Conservation (phyloP, 2,888 invertebrate genomes). For the Leptinotarsa juncta region DNA sequence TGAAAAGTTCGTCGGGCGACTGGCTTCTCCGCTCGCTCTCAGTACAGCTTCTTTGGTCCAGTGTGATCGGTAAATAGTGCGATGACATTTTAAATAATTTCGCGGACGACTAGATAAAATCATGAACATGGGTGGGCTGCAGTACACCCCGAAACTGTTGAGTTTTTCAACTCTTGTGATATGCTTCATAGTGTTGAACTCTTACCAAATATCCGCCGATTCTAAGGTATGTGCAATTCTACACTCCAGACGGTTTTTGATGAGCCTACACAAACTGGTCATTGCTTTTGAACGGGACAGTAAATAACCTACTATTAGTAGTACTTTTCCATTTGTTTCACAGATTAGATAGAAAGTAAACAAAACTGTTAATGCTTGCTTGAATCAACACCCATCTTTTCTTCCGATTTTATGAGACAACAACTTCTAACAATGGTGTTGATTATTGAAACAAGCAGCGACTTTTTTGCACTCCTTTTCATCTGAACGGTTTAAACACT, state of each 20-base stretch:
- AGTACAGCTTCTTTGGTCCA: slow-evolving; percentile 45
- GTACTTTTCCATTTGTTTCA: neutral
- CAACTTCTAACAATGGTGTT: neutral
- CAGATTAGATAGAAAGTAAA: neutral
- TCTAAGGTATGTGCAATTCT: slow-evolving; percentile 38
- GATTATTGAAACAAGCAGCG: neutral
- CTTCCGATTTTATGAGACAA: neutral
- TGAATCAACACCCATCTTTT: neutral
- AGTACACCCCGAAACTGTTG: slow-evolving; percentile 36
- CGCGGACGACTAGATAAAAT: slow-evolving; percentile 30
- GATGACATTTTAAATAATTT: slow-evolving; percentile 43
- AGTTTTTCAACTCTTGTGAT: slow-evolving; percentile 37
- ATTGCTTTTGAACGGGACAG: neutral
- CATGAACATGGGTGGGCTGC: slow-evolving; percentile 39
- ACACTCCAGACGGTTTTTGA: slow-evolving; percentile 24
- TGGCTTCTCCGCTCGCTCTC: slow-evolving; percentile 25
- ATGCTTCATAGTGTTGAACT: slow-evolving; percentile 35
- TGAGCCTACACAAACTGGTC: slow-evolving; percentile 2
- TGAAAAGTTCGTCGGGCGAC: slow-evolving; percentile 43
- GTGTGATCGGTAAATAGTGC: slow-evolving; percentile 39
- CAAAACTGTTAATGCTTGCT: neutral
- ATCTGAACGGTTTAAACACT: too few species aligned
- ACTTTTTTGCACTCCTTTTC: neutral
- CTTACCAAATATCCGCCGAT: slow-evolving; percentile 42
- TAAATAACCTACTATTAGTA: neutral